Base-by-base conservation (phyloP, 2,113 vertebrate species). In the Arenaria interpres region DNA sequence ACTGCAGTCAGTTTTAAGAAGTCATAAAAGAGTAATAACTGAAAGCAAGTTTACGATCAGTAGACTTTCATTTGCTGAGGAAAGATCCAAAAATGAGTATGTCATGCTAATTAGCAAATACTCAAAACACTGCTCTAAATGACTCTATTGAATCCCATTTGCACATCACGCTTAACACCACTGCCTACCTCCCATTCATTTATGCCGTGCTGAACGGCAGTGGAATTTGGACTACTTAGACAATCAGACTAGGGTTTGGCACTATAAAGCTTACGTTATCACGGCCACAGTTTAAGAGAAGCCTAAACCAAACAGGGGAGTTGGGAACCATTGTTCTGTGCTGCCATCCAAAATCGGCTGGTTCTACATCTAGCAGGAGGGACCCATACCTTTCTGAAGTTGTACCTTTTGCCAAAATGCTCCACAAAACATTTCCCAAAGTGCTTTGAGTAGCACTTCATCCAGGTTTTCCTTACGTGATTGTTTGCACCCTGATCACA, bases 191-290 rank as follows among this genome's bases (percentile, higher is more conserved):
- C 86, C 64, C 66, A 39, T 73, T 76, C 92, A 35, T 23, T 45
- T 11, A 24, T 4, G 24, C 56, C 11, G 0, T 6, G 41, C 45
- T 50, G 69, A 76, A 46, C 6, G 0, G 66, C 64, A 51, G 25
- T 94, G 95, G 89, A 94, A 88, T 89, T 71, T 95, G 93, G 89
- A 85, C 89, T 94, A 82, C 66, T 76, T 57, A 30, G 74, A 57
- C 77, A 76, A 67, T 46, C 84, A 91, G 53, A 63, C 35, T 12
- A 74, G 84, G 32, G 57, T 60, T 91, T 19, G 20, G 30, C 51
- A 27, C 81, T 91, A 82, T 45, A 95, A 71, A 95, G 71, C 71
- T 95, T 57, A 33, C 2, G 69, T 51, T 56, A 88, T 86, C 84
- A 28, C 3, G 46, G 86, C n/a, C 74, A 79, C 32, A 53, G 74